These are phyloP conservation scores for Crematogaster levior DNA, from an alignment of 2,888 invertebrate genomes.

Conservation along the genomic window DNA sequence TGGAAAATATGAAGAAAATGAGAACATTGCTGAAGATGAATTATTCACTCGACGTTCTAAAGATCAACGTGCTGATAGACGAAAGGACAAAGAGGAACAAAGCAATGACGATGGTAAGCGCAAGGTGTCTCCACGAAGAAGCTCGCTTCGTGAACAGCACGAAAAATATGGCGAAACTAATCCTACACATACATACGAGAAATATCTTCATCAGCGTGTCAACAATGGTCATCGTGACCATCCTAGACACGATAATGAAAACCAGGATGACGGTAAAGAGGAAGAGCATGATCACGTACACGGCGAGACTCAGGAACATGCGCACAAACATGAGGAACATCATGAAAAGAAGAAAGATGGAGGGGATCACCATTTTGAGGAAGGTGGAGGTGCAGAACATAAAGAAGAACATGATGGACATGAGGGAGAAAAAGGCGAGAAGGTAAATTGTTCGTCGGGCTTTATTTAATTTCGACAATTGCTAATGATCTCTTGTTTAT, in stretches of 20 bases:
- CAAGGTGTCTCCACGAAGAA: neutral
- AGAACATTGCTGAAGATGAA: neutral
- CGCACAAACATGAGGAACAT: slow-evolving; percentile 37
- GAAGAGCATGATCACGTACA: slow-evolving; percentile 58
- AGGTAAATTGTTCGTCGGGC: slow-evolving; percentile 24
- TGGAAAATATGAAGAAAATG: neutral
- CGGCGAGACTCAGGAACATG: slow-evolving; percentile 43
- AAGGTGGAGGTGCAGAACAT: slow-evolving; percentile 80
- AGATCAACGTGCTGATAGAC: neutral
- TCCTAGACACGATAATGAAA: neutral
- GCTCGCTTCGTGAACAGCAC: neutral
- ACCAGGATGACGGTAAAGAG: slow-evolving; percentile 15
- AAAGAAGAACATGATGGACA: slow-evolving; percentile 80
- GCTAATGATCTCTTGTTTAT: neutral
- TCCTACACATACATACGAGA: slow-evolving; percentile 6
- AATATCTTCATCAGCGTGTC: slow-evolving; percentile 10
- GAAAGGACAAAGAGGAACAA: neutral
- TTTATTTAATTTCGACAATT: neutral
- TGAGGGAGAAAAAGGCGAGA: slow-evolving; percentile 80
- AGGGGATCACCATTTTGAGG: slow-evolving; percentile 70
- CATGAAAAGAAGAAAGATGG: slow-evolving; percentile 21
- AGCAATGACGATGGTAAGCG: neutral
- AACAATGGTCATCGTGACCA: neutral
- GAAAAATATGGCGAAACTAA: slow-evolving; percentile 16
- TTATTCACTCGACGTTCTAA: neutral